Evolutionary conservation across 2,888 invertebrate species (phyloP), one percentile per base, ranked within the genome.

Genomic region (Diabrotica balteata): DNA sequence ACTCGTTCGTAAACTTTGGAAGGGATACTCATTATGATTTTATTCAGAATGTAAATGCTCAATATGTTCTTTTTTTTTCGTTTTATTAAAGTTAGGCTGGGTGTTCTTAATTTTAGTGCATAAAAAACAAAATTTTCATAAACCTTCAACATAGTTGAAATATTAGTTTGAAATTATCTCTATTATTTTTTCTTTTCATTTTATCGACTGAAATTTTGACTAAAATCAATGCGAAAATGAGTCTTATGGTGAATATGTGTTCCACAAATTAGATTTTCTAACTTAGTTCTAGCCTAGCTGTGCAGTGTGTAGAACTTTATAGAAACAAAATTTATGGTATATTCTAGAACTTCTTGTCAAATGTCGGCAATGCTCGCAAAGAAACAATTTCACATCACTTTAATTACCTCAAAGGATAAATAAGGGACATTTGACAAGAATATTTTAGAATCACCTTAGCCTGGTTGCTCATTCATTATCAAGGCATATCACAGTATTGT

Each of bases 201-300:
- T 60, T 58, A 68, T 69, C 52, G 73, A 74, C 73, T 74, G 74
- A 74, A 67, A 60, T 66, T 68, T 68, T 63, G 63, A 67, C 53
- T 67, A 63, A 63, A 71, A 66, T 57, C 61, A 70, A 68, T 32
- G 52, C 45, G 59, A 66, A 63, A 69, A 72, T 59, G 59, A 63
- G 63, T 69, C 73, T 75, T 74, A 73, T 75, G 73, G 72, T 68
- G 64, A 64, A 72, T 67, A 73, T 71, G 75, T 75, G 73, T 74
- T 75, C 73, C 72, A 60, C 51, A 60, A 59, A 55, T 61, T 68
- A 72, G 66, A 72, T 64, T 63, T 69, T 69, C 63, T 58, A 70
- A 70, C 67, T 62, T 70, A 70, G 63, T 43, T 46, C 43, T 49
- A 59, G 59, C 49, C 43, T 49, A 59, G 59, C 49, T 50, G 22